Evolutionary conservation across 2,113 vertebrate genomes (phyloP).

Genomic region (Narcine bancroftii): DNA sequence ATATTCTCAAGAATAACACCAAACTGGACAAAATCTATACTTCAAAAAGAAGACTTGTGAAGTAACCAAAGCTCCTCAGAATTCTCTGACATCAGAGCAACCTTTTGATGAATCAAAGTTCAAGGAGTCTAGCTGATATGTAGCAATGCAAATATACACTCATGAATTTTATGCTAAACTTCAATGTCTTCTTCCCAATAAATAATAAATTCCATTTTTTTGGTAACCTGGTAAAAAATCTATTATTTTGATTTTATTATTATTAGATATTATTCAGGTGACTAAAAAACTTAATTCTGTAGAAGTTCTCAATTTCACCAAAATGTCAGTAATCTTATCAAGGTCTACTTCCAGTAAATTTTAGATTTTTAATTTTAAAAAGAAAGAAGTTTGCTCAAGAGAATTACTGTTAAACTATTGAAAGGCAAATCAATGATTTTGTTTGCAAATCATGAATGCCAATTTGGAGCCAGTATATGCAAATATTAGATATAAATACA

Average conservation of each 20-base stretch:
- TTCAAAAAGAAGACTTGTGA: neutral
- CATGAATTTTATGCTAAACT: neutral
- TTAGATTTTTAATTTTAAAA: neutral
- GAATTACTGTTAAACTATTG: neutral
- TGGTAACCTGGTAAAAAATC: neutral
- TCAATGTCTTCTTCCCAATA: neutral
- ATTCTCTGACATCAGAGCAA: neutral
- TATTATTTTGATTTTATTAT: no score
- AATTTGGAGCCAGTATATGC: no score
- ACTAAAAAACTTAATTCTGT: neutral
- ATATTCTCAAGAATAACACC: neutral
- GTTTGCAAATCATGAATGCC: neutral
- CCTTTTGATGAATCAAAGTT: neutral
- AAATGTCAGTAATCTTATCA: neutral
- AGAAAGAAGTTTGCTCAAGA: neutral
- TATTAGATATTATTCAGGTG: neutral
- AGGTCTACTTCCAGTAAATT: neutral
- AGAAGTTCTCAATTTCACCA: neutral
- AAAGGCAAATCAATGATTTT: neutral
- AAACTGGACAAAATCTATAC: neutral
- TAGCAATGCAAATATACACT: neutral
- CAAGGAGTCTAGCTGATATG: neutral
- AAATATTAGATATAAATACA: no score
- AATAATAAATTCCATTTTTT: neutral
- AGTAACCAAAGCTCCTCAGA: neutral